A percentile compares a stretch with the other conserved stretches of the same genome.
phyloP scores from a whole-genome alignment of 2,113 vertebrate species.

The Puma concolor region DNA sequence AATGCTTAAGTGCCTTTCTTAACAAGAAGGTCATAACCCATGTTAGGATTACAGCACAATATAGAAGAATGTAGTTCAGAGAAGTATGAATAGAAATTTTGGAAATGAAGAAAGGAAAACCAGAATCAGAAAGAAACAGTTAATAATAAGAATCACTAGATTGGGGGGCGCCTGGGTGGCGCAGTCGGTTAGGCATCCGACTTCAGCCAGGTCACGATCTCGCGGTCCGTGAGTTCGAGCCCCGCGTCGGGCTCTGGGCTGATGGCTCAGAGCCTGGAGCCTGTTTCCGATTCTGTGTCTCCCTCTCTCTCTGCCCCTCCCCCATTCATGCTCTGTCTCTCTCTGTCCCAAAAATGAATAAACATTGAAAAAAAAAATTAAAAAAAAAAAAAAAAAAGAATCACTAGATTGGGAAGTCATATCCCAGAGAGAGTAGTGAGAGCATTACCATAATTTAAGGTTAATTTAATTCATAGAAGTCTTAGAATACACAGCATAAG shows the following conservation, averaged over 20 bases:
- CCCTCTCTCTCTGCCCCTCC: too few relatives aligned
- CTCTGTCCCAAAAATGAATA: too few relatives aligned
- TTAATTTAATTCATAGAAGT: background rate
- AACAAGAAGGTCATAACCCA: background rate
- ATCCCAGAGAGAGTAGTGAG: background rate
- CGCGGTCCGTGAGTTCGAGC: too few relatives aligned
- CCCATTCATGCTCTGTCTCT: too few relatives aligned
- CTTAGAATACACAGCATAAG: background rate
- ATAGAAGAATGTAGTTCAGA: background rate
- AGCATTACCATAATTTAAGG: background rate
- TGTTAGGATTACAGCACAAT: background rate
- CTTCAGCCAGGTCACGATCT: too few relatives aligned
- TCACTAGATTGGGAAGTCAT: background rate
- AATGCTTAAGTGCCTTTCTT: background rate
- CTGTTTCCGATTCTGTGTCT: too few relatives aligned
- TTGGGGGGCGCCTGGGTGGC: too few relatives aligned
- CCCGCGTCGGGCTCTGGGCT: too few relatives aligned
- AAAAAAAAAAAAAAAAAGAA: too few relatives aligned
- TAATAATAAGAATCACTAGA: conserved; percentile 24
- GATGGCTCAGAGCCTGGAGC: too few relatives aligned
- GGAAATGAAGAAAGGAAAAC: background rate
- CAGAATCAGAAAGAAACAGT: background rate
- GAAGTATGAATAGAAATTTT: conserved; percentile 8
- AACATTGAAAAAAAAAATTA: too few relatives aligned
- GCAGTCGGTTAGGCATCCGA: too few relatives aligned